A percentile compares a stretch with the other conserved stretches of the same genome.
These are phyloP conservation scores for Dynastes grantii DNA, from an alignment of 2,888 invertebrate species.

Conservation along the genomic window DNA sequence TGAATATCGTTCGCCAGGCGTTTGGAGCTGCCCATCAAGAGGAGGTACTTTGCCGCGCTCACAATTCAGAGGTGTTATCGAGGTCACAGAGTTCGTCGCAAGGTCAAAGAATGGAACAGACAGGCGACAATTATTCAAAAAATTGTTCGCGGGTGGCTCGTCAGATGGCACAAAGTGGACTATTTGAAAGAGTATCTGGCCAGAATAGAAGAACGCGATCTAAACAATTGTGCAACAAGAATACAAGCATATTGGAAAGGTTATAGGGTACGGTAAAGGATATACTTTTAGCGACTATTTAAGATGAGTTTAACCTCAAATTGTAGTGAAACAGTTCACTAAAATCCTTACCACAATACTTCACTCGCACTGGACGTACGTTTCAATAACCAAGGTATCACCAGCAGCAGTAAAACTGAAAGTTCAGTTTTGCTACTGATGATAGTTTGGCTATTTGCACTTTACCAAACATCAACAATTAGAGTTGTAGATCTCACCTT, in stretches of 20 bases:
- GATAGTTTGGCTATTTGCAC: too few relatives aligned
- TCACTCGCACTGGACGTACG: too few relatives aligned
- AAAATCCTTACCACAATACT: too few relatives aligned
- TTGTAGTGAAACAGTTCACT: too few relatives aligned
- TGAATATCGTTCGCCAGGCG: slow-evolving; percentile 35
- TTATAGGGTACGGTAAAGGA: slow-evolving; percentile 58
- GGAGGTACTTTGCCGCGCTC: slow-evolving; percentile 62
- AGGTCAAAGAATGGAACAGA: slow-evolving; percentile 58
- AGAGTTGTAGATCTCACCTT: too few relatives aligned
- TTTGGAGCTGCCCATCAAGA: slow-evolving; percentile 55
- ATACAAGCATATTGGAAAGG: slow-evolving; percentile 68
- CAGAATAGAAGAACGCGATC: slow-evolving; percentile 52
- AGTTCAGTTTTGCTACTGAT: too few relatives aligned
- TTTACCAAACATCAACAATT: too few relatives aligned
- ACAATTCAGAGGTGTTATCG: slow-evolving; percentile 65
- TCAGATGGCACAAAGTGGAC: slow-evolving; percentile 57
- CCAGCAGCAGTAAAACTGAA: too few relatives aligned
- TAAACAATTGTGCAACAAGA: slow-evolving; percentile 63
- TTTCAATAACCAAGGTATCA: too few relatives aligned
- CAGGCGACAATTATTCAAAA: slow-evolving; percentile 65
- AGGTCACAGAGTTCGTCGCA: slow-evolving; percentile 61
- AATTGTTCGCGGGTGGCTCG: slow-evolving; percentile 64
- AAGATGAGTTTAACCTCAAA: too few relatives aligned
- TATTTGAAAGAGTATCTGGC: slow-evolving; percentile 54
- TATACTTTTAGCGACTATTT: background rate